Evolutionary conservation across 2,888 invertebrate genomes (phyloP).

Genomic region (Pterobdella sp.): DNA sequence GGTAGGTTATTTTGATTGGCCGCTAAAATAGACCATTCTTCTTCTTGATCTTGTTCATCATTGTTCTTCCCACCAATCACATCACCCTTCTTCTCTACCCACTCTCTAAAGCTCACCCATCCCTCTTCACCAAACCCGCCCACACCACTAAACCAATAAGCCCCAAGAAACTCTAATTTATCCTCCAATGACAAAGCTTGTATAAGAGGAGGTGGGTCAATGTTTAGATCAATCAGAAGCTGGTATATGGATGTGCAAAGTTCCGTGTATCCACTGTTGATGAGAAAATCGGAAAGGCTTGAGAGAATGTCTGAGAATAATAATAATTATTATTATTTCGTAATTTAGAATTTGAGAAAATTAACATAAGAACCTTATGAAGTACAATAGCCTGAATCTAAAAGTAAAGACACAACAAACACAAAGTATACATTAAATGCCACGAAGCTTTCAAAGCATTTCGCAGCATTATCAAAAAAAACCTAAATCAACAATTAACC

Average conservation of each 20-base stretch:
- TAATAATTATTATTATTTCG: too few species aligned
- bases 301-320: conserved; percentile 19
- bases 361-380: too few species aligned
- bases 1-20: conserved; percentile 4
- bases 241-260: conserved; percentile 17
- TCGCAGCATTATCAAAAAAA: too few species aligned
- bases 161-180: conserved; percentile 18
- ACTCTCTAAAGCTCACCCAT: conserved; percentile 13
- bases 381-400: too few species aligned
- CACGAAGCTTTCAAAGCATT: too few species aligned
- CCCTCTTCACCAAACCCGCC: conserved; percentile 19
- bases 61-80: background rate
- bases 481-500: too few species aligned
- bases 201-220: conserved; percentile 1
- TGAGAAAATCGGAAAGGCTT: conserved; percentile 16
- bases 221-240: conserved; percentile 22
- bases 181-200: conserved; percentile 15
- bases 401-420: too few species aligned
- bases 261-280: conserved; percentile 19
- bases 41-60: background rate
- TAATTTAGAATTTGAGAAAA: too few species aligned
- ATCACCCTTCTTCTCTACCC: conserved; percentile 20
- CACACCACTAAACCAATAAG: conserved; percentile 13
- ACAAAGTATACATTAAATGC: too few species aligned
- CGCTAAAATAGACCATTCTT: background rate